Evolutionary conservation across 2,113 vertebrate species (phyloP), one percentile per base, ranked within the genome.

Genomic region (Procapra przewalskii): DNA sequence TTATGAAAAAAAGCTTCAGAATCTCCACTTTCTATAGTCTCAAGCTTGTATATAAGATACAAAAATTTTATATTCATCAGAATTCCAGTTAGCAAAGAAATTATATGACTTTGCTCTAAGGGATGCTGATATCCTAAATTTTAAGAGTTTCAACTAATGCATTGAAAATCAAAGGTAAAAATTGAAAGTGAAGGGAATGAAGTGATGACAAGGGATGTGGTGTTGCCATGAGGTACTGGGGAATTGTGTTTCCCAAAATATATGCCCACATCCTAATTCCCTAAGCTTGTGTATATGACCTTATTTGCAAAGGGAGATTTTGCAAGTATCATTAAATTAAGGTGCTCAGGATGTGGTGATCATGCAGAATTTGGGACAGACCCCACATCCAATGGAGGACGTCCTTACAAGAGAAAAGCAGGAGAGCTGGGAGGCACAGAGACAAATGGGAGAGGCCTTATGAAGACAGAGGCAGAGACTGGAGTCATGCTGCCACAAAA

Each of bases 401-500:
- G 13, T 33, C 19, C 36, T 75, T 50, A 31, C n/a, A 93, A 88
- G n/a, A 94, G 27, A 57, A 75, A 75, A 57, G 23, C n/a, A 55
- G 13, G 40, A 7, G 6, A 94, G 55, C 52, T 43, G 4, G 27
- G 17, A 52, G 29, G 25, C 5, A 7, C 36, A 67, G 15, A 62
- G 36, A 43, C 25, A 57, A 84, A 52, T 1, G 50, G 13, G 17
- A 29, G 43, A 36, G 45, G 33, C 1, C 10, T 17, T 17, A 15
- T 19, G 45, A 62, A 79, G 36, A 11, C 2, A 16, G 77, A 80
- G 14, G n/a, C 29, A 54, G 9, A 82, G 45, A 33, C 1, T 52
- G 19, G 2, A 40, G 57, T 80, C 10, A 27, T 0, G 2, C n/a
- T 45, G 12, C 7, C 27, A 7, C 10, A 27, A 31, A 4, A 23